Base-by-base conservation (phyloP, 2,113 vertebrate genomes). In the Baryphthengus martii region DNA sequence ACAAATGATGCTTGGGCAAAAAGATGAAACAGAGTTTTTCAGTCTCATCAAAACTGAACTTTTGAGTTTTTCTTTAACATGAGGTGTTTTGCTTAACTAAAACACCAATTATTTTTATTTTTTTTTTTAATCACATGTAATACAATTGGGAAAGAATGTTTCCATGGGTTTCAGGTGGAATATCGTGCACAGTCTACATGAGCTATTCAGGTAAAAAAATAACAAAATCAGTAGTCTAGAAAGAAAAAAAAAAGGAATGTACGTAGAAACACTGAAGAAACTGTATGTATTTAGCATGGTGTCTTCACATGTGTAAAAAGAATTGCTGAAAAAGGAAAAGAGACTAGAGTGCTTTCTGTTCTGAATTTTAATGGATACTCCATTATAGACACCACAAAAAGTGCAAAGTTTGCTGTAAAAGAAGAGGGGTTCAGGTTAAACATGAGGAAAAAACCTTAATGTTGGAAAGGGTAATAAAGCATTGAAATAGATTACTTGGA, bases 301-400 rank as follows among this genome's bases (percentile, higher is more conserved):
- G 2, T 17, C 13, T 84, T 66, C 49, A 42, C 20, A n/a, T 37
- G n/a, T 16, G 10, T 42, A 24, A 83, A 83, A 85, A 45, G 16
- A 39, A 39, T 14, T 76, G 11, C 9, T 73, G 37, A 53, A 61
- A 70, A 78, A 23, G 1, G 2, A 3, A 35, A 81, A 65, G 29
- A 47, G 11, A 52, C 29, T 29, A 4, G 2, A 47, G 9, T 40
- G 6, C 0, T 16, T 85, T 73, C n/a, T 70, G 17, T 0, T 56
- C 62, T 40, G 1, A 62, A 66, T 89, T 80, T 63, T 45, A 55
- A 18, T 47, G 7, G 2, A 0, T n/a, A 18, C 1, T 75, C 23
- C 5, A 13, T 37, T 40, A 31, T 2, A 42, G 33, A 49, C 6
- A 75, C 3, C 23, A 16, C 7, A 55, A 75, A 81, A 85, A 17